Base-by-base conservation (phyloP, 1,140 invertebrate genomes). In the Macrostomum lignano region DNA sequence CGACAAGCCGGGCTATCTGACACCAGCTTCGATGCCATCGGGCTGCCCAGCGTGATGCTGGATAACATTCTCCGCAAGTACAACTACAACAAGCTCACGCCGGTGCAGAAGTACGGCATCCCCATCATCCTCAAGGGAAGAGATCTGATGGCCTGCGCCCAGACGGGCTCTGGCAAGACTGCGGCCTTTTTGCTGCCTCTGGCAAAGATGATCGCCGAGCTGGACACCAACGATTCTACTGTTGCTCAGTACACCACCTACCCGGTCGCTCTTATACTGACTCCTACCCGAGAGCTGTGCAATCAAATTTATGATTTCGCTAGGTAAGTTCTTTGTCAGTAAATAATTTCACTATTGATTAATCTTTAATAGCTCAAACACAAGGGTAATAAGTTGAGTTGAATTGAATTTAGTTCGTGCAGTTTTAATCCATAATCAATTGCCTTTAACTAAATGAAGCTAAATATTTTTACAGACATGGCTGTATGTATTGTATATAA, bases 101-200 rank as follows among this genome's bases (percentile, higher is more conserved):
- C 84, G 0, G 72, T 96, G 22, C 86, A 96, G 47, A 82, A 84
- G 44, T 61, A 73, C 40, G 68, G 75, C 0, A 70, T 91, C 28
- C 79, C 84, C 23, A 55, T 39, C 28, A 28, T 28, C 31, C 41
- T n/a, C 33, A 55, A 6, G 13, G 52, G 53, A 22, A 31, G 44
- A 40, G 53, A 60, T 35, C 49, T 53, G 36, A 48, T 59, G 21
- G 57, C 48, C 5, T 57, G 55, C 47, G 57, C 55, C 57, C 55
- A 60, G 39, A 60, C 57, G 26, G 57, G 57, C 26, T 56, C 51
- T 48, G 57, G 57, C 2, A 60, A 60, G 39, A 60, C 57, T 31
- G 56, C 53, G 34, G 56, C 57, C n/a, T 60, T 60, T 48, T 53
- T 51, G 19, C 33, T 60, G 11, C 57, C 65, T 20, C 79, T 88